Evolutionary conservation across 2,888 invertebrate species (phyloP).

Genomic region (Ochropleura leucogaster): DNA sequence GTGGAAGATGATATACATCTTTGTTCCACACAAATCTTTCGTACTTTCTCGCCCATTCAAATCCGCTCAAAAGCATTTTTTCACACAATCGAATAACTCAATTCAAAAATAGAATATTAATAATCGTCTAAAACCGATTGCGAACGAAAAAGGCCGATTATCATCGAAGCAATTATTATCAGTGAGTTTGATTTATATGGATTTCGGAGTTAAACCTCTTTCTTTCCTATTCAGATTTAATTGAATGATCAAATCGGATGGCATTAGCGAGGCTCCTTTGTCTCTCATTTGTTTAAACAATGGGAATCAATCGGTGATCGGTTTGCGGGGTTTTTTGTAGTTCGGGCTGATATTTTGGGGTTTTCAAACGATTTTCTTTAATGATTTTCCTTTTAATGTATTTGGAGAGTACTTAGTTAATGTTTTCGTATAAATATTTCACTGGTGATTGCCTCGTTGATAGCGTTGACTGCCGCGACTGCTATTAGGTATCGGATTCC

Average conservation of each 20-base stretch:
- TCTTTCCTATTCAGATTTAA: constrained; percentile 86
- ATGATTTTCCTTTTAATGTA: not conserved
- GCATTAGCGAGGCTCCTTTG: constrained; percentile 76
- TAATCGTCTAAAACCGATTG: constrained; percentile 71
- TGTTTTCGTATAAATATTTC: not conserved
- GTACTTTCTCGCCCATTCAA: constrained; percentile 42
- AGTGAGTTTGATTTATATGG: constrained; percentile 85
- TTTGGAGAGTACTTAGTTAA: not conserved
- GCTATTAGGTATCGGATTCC: too few species aligned
- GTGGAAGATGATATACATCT: constrained; percentile 48
- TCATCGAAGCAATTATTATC: constrained; percentile 82
- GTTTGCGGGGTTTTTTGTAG: constrained; percentile 64
- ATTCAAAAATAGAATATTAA: constrained; percentile 70
- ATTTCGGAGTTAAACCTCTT: constrained; percentile 86
- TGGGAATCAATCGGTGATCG: constrained; percentile 80
- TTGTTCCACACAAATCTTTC: constrained; percentile 50
- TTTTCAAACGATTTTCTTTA: constrained; percentile 17
- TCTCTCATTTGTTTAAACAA: constrained; percentile 79
- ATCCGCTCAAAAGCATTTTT: constrained; percentile 57
- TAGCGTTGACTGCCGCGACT: too few species aligned
- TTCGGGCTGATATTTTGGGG: constrained; percentile 30
- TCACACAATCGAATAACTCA: constrained; percentile 64
- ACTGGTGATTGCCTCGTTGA: too few species aligned
- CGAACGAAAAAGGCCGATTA: constrained; percentile 74
- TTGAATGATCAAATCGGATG: constrained; percentile 86